These are phyloP conservation scores for Streblospio benedicti DNA, from an alignment of 1,140 invertebrate species.

Conservation along the genomic window DNA sequence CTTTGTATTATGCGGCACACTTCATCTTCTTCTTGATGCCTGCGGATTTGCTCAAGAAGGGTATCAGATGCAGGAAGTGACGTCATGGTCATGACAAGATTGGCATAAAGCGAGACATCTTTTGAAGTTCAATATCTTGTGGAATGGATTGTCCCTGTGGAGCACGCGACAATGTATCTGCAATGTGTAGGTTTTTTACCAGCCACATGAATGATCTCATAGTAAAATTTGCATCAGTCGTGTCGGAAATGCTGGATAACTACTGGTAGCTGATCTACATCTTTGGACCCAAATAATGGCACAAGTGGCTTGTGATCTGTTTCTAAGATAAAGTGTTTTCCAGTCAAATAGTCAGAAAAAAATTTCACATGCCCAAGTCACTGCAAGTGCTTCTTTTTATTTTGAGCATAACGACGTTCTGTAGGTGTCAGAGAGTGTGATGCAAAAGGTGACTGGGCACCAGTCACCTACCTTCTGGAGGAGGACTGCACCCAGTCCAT, in stretches of 20 bases:
- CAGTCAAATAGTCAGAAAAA: conserved; percentile 35
- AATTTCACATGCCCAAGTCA: conserved; percentile 44
- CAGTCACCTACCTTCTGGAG: conserved; percentile 34
- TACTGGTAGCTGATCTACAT: background rate
- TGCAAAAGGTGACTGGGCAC: conserved; percentile 44
- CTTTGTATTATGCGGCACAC: background rate
- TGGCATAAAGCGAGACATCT: no score
- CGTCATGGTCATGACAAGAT: no score
- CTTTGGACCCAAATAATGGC: background rate
- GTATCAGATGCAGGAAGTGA: no score
- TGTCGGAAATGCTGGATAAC: background rate
- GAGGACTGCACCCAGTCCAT: conserved; percentile 43
- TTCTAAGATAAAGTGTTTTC: conserved; percentile 17
- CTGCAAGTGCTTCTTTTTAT: conserved; percentile 48
- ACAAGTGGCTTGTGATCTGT: conserved; percentile 1
- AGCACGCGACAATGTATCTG: background rate
- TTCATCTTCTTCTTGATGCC: background rate
- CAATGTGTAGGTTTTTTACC: conserved; percentile 20
- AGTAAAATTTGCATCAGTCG: conserved; percentile 15
- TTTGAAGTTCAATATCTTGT: no score
- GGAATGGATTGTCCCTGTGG: no score
- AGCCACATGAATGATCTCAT: background rate
- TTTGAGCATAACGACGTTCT: conserved; percentile 41
- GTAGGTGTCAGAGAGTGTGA: conserved; percentile 27
- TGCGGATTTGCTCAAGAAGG: no score